Conservation (phyloP, 2,797 vertebrate genomes). For the Chelonia mydas region DNA sequence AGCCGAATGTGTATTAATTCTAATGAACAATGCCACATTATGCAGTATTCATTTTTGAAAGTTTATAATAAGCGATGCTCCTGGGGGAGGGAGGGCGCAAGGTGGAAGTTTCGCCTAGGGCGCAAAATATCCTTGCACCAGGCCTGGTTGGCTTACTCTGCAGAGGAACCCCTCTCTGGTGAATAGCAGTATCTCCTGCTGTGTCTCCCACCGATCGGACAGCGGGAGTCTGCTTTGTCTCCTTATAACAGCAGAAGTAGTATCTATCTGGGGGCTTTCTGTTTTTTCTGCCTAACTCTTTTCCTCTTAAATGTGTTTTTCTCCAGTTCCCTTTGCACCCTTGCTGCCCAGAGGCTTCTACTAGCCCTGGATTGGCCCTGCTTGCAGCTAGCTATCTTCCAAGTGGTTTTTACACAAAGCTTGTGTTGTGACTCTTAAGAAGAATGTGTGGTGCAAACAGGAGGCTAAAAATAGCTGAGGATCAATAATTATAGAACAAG, state of each 20-base stretch:
- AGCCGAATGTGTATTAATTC: too few species aligned
- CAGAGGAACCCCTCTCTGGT: not conserved
- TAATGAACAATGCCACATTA: too few species aligned
- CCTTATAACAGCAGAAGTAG: not conserved
- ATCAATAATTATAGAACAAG: constrained; percentile 32
- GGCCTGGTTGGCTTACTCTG: not conserved
- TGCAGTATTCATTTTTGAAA: too few species aligned
- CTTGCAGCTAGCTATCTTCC: accelerated
- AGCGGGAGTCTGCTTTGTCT: not conserved
- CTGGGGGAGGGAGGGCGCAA: too few species aligned
- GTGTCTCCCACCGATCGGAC: not conserved
- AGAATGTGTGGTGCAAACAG: constrained; percentile 36
- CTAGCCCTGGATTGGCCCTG: not conserved
- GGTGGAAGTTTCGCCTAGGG: too few species aligned
- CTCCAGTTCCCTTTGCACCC: not conserved
- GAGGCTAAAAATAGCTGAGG: constrained; percentile 74
- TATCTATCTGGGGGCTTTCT: not conserved
- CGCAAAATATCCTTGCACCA: too few species aligned
- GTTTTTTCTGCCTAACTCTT: not conserved
- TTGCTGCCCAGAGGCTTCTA: not conserved
- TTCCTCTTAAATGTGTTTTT: constrained; percentile 10
- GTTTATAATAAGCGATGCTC: too few species aligned
- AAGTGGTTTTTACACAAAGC: not conserved
- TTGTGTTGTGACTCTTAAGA: not conserved
- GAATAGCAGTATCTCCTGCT: not conserved